Conservation (phyloP, 2,888 invertebrate genomes). For the Ctenicera cuprea region DNA sequence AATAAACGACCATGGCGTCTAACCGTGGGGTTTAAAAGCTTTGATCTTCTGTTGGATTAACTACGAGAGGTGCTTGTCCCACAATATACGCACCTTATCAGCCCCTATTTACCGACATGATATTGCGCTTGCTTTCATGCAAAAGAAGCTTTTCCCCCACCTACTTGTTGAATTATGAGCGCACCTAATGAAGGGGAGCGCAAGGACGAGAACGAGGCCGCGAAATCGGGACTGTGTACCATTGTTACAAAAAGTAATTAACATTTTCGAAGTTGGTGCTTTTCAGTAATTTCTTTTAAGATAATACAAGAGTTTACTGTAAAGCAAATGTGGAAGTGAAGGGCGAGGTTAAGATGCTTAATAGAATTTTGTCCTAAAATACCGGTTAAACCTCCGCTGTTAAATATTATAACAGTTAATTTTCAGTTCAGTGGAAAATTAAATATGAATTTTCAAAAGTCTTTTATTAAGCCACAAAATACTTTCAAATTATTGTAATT, state of each 20-base stretch:
- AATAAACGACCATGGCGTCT: constrained; percentile 31
- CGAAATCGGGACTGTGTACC: constrained; percentile 3
- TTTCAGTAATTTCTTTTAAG: constrained; percentile 8
- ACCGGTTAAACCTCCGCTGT: no score
- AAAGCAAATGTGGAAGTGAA: not conserved
- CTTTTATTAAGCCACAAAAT: no score
- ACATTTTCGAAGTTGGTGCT: constrained; percentile 17
- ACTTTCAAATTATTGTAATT: no score
- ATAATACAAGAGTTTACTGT: not conserved
- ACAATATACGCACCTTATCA: constrained; percentile 44
- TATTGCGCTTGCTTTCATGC: constrained; percentile 37
- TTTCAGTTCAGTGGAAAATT: no score
- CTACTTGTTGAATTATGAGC: constrained; percentile 45
- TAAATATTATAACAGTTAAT: no score
- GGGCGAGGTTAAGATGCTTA: no score
- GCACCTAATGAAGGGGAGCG: constrained; percentile 24
- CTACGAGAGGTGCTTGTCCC: constrained; percentile 39
- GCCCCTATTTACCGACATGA: constrained; percentile 44
- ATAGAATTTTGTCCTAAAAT: no score
- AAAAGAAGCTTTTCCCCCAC: constrained; percentile 28
- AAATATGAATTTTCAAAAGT: no score
- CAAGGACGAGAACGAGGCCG: constrained; percentile 8
- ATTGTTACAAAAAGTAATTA: constrained; percentile 33
- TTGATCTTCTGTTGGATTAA: constrained; percentile 48
- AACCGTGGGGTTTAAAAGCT: constrained; percentile 38